Evolutionary conservation across 2,888 invertebrate genomes (phyloP), one percentile per base, ranked within the genome.

Genomic region (Lordiphosa fenestrarum): DNA sequence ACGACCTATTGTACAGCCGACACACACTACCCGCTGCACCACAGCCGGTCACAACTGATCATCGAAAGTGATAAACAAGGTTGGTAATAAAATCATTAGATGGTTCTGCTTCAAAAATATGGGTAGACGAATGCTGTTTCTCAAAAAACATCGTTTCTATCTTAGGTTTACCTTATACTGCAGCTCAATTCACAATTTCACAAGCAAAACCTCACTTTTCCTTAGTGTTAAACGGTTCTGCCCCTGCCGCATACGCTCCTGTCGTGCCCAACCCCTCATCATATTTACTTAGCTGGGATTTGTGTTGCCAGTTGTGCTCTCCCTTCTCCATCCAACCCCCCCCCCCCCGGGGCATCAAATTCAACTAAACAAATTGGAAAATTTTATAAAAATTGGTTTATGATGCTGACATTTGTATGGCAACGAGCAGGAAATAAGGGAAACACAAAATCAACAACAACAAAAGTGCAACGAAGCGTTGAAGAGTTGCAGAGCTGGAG

Each of bases 371-470:
- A 81, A 81, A 82, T 81, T 81, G 83, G 67, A 69, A 75, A 77
- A 81, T 82, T 76, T 82, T 70, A 59, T 62, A 67, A 74, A 81
- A 81, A 81, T 81, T 81, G 80, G 80, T 83, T 81, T 81, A 81
- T 81, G 83, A 80, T 81, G 73, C 62, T 63, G 61, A 72, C 73
- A 73, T 73, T 73, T 69, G 66, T 66, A 66, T 40, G 55, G 61
- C 60, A 30, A 41, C 66, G 49, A 55, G 49, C 19, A 37, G 47
- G 13, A 62, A 65, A 56, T 39, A 60, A 44, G 38, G 46, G 41
- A 37, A 48, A 49, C 15, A 33, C 39, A 35, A 55, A 9, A 47
- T 23, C 6, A 61, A 35, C 38, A 39, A 36, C 30, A 48, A 39
- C 13, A 66, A 60, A 66, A 66, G 66, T 66, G 66, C 66, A 66